Evolutionary conservation across 2,113 vertebrate genomes (phyloP), one percentile per base, ranked within the genome.

Genomic region (Phoxinus phoxinus): DNA sequence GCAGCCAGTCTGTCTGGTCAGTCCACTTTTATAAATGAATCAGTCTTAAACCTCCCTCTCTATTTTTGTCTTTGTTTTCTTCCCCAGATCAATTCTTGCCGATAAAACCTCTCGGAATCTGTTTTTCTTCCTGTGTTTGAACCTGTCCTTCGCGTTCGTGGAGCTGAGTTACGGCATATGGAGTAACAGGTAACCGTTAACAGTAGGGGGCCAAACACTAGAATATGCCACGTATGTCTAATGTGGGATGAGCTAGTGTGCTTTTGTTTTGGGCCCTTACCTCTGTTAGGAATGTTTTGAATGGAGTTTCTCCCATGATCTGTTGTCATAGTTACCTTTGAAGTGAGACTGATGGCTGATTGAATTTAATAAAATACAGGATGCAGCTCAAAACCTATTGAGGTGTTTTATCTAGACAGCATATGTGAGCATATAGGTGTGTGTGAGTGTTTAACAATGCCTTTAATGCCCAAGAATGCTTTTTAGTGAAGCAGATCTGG

Each of bases 71-170:
- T 88, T 41, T 56, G 30, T 56, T 25, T 77, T 7, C 19, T 23
- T 77, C 25, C 4, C 25, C 90, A 99, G 97, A 94, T 97, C 97
- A 44, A 99, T 99, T 87, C 94, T 99, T 86, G 95, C 97, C 0
- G 97, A 99, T 91, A 96, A 96, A 93, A 99, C 97, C 6, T 99
- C 98, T 32, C 92, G 97, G 87, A 99, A 99, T 87, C 93, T 99
- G 63, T 99, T 99, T 91, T 97, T 96, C 90, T 99, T 99, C 90
- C 94, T 99, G 69, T 97, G 96, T 78, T 94, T 99, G 82, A 99
- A 99, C 73, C 95, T 99, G 1, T 99, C 97, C 61, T 99, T 99
- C 91, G 98, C 97, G 53, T 99, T 99, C 87, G 97, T 99, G 92
- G 98, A 99, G 92, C 91, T 99, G 3, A 92, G 92, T 4, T 99